Conservation (phyloP, 2,888 invertebrate species). For the Scaptomyza flava region DNA sequence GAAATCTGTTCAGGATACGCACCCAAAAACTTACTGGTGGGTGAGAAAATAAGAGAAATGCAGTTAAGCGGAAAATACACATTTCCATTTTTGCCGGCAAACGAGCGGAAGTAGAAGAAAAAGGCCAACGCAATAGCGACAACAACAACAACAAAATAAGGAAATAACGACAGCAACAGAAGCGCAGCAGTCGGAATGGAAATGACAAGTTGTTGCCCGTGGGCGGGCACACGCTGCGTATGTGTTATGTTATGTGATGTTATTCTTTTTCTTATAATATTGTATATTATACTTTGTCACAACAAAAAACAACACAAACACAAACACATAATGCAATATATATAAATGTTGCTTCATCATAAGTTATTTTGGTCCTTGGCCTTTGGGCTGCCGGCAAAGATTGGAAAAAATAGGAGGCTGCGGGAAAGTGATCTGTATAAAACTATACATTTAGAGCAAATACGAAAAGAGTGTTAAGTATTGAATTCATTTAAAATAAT, state of each 20-base stretch:
- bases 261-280: constrained; percentile 14
- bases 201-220: constrained; percentile 46
- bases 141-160: constrained; percentile 3
- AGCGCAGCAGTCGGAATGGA: constrained; percentile 16
- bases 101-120: constrained; percentile 2
- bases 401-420: background rate
- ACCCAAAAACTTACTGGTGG: background rate
- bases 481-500: too few relatives aligned
- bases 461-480: too few relatives aligned
- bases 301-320: constrained; percentile 1
- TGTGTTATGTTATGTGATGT: constrained; percentile 22
- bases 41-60: background rate
- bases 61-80: constrained; percentile 47
- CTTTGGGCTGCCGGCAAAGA: background rate
- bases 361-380: background rate
- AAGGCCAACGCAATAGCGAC: constrained; percentile 5
- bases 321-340: background rate
- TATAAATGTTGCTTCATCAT: constrained; percentile 12
- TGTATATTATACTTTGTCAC: constrained; percentile 5
- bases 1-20: constrained; percentile 24
- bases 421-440: background rate
- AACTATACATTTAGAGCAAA: too few relatives aligned
- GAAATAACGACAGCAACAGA: constrained; percentile 2
- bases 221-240: constrained; percentile 40
- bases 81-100: constrained; percentile 49